Evolutionary conservation across 2,797 vertebrate species (phyloP).

Genomic region (Amblyraja radiata): DNA sequence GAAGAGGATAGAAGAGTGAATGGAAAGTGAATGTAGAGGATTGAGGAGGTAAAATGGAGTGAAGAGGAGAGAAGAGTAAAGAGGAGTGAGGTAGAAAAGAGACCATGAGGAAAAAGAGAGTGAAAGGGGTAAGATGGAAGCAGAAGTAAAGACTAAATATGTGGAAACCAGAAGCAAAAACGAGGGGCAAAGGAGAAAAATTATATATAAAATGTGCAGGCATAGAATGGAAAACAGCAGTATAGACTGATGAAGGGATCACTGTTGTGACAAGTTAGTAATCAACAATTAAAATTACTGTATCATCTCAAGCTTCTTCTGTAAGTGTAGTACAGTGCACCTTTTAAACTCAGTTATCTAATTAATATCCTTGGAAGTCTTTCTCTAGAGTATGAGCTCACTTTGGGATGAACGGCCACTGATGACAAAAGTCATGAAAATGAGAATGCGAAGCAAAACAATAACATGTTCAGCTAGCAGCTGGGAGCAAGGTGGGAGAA

Average conservation of each 20-base stretch:
- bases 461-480: background rate
- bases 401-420: background rate
- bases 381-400: background rate
- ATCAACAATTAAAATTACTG: background rate
- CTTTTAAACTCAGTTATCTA: background rate
- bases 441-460: background rate
- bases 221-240: background rate
- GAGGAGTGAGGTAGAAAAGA: too few species aligned
- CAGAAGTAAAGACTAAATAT: too few species aligned
- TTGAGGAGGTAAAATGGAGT: too few species aligned
- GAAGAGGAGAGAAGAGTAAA: too few species aligned
- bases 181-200: background rate
- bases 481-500: background rate
- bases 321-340: background rate
- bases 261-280: background rate
- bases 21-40: too few species aligned
- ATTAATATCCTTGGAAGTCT: background rate
- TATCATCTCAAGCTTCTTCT: background rate
- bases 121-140: too few species aligned
- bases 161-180: too few species aligned
- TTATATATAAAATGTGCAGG: background rate
- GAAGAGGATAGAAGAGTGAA: too few species aligned
- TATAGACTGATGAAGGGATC: background rate
- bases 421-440: background rate
- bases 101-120: too few species aligned